Evolutionary conservation across 2,888 invertebrate genomes (phyloP).

Genomic region (Charanyca ferruginea): DNA sequence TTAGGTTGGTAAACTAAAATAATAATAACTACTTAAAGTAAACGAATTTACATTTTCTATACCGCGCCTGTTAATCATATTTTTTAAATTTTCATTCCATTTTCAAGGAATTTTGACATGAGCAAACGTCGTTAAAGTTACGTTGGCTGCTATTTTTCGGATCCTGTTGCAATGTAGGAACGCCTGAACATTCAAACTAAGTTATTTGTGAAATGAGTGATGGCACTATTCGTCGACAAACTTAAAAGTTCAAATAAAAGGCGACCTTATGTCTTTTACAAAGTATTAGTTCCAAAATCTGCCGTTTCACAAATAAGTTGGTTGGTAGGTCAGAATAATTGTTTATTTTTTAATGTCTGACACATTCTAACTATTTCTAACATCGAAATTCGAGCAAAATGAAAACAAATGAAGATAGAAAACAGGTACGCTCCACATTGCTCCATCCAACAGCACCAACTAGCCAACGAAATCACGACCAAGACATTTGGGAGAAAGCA

Average conservation of each 20-base stretch:
- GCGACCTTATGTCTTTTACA: too few species aligned
- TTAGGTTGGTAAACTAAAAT: constrained; percentile 45
- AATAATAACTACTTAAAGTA: constrained; percentile 32
- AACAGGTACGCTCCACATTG: constrained; percentile 54
- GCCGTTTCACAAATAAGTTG: too few species aligned
- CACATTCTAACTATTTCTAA: constrained; percentile 20
- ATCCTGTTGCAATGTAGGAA: constrained; percentile 52
- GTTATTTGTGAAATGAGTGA: too few species aligned
- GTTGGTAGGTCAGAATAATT: background rate
- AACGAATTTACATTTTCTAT: constrained; percentile 30
- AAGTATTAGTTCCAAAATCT: too few species aligned
- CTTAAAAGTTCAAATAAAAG: too few species aligned
- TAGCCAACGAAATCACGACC: constrained; percentile 42
- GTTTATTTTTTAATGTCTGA: background rate
- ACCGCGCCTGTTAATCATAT: constrained; percentile 47
- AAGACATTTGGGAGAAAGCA: constrained; percentile 28
- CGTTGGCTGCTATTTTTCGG: constrained; percentile 52
- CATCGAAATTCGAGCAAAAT: constrained; percentile 6
- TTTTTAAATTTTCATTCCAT: constrained; percentile 52
- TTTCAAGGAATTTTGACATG: constrained; percentile 58
- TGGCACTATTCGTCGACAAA: too few species aligned
- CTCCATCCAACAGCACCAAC: constrained; percentile 55
- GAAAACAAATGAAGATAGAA: constrained; percentile 10
- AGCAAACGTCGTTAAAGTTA: constrained; percentile 55
- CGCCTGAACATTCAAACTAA: too few species aligned